Evolutionary conservation across 92 coral and sea anemone genomes (phyloP).

Genomic region (Epizoanthus fatuus): DNA sequence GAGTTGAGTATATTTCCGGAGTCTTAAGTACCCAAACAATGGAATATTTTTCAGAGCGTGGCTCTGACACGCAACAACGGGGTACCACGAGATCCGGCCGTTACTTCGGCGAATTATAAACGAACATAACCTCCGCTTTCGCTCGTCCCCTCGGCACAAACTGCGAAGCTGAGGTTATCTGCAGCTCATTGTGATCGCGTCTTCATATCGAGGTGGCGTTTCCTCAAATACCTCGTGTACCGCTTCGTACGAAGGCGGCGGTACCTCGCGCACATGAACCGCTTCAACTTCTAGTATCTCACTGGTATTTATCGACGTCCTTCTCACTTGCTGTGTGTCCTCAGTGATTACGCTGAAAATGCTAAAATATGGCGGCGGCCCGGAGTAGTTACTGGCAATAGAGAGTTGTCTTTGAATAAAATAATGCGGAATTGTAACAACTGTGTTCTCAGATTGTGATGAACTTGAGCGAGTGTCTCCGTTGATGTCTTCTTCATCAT

Average conservation of each 20-base stretch:
- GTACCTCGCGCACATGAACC: slow-evolving; percentile 17
- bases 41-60: no score
- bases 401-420: slow-evolving; percentile 42
- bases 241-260: slow-evolving; percentile 22
- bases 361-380: slow-evolving; percentile 42
- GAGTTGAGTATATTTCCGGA: no score
- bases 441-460: slow-evolving; percentile 23
- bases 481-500: not conserved
- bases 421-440: slow-evolving; percentile 21
- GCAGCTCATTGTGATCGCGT: slow-evolving; percentile 12
- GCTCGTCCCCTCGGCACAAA: not conserved
- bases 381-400: slow-evolving; percentile 32
- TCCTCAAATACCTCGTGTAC: slow-evolving; percentile 18
- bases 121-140: not conserved
- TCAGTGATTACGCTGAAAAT: slow-evolving; percentile 33
- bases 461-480: not conserved
- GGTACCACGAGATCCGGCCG: not conserved
- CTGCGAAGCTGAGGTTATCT: not conserved
- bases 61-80: not conserved
- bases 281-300: slow-evolving; percentile 26
- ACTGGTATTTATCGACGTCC: slow-evolving; percentile 1
- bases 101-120: not conserved
- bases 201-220: slow-evolving; percentile 33
- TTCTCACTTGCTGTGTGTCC: slow-evolving; percentile 31
- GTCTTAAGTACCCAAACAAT: no score